Evolutionary conservation across 2,113 vertebrate species (phyloP).

Genomic region (Ceuthmochares aereus): DNA sequence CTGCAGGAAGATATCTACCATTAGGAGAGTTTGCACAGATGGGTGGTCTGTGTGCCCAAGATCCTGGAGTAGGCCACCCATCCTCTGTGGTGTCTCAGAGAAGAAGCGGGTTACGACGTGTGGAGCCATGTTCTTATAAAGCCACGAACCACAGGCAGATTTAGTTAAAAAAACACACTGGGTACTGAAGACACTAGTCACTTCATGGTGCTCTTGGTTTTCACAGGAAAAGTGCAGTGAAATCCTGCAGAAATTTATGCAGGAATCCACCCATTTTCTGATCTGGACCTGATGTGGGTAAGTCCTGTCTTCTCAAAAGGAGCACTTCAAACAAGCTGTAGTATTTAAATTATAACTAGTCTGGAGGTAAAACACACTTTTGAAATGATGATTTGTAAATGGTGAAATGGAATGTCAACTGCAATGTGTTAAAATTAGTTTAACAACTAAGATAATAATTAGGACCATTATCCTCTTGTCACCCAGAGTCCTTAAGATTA

Average conservation of each 20-base stretch:
- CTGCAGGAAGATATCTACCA: not conserved
- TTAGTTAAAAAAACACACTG: not conserved
- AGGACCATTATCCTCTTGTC: too few species aligned
- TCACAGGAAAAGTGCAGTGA: not conserved
- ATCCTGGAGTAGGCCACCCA: accelerated
- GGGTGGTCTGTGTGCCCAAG: not conserved
- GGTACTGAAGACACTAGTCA: not conserved
- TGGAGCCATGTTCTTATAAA: not conserved
- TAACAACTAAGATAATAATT: too few species aligned
- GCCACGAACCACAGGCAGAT: not conserved
- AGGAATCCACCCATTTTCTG: accelerated
- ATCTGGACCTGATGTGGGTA: accelerated
- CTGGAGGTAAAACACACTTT: not conserved
- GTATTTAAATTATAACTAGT: not conserved
- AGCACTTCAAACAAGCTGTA: not conserved
- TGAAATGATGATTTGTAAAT: too few species aligned
- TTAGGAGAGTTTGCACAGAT: not conserved
- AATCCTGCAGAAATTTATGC: not conserved
- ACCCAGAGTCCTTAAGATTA: too few species aligned
- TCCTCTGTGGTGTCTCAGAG: not conserved
- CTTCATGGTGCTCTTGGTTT: not conserved
- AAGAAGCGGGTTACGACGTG: accelerated
- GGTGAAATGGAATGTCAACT: too few species aligned
- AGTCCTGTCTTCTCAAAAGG: not conserved
- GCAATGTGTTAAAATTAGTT: too few species aligned